A percentile compares a stretch with the other conserved stretches of the same genome.
Conservation (phyloP, 2,888 invertebrate species). For the Dolichopus griseipennis region DNA sequence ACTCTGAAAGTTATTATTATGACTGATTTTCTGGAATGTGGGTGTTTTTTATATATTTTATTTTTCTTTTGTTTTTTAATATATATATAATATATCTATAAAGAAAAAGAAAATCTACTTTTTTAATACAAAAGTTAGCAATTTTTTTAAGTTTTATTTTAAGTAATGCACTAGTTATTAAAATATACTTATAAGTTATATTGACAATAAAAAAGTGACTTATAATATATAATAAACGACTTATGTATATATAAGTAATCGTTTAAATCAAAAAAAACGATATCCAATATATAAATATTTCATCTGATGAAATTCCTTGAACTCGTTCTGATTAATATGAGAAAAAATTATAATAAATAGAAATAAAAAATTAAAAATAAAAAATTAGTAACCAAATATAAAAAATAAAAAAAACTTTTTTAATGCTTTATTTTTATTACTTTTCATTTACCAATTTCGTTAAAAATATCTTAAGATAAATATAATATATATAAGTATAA, state of each 20-base stretch:
- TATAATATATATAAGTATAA: neutral
- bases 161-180: too few species aligned
- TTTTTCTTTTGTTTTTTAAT: too few species aligned
- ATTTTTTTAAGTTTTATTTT: too few species aligned
- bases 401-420: neutral
- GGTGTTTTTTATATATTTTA: neutral
- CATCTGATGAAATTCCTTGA: neutral
- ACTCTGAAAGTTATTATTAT: neutral
- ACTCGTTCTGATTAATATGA: conserved; percentile 1
- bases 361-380: neutral
- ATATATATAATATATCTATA: too few species aligned
- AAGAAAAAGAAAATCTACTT: too few species aligned
- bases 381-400: neutral
- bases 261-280: too few species aligned
- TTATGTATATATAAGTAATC: too few species aligned
- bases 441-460: neutral
- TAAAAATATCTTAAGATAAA: neutral
- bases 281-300: too few species aligned
- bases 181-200: too few species aligned
- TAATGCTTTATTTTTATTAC: neutral
- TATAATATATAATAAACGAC: too few species aligned
- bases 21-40: neutral
- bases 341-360: neutral
- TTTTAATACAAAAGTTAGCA: too few species aligned
- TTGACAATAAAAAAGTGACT: too few species aligned